Percentiles rank a stretch among this genome's conserved stretches.
Evolutionary conservation across 92 coral and sea anemone species (phyloP).

Genomic region (Anthopleura xanthogrammica): DNA sequence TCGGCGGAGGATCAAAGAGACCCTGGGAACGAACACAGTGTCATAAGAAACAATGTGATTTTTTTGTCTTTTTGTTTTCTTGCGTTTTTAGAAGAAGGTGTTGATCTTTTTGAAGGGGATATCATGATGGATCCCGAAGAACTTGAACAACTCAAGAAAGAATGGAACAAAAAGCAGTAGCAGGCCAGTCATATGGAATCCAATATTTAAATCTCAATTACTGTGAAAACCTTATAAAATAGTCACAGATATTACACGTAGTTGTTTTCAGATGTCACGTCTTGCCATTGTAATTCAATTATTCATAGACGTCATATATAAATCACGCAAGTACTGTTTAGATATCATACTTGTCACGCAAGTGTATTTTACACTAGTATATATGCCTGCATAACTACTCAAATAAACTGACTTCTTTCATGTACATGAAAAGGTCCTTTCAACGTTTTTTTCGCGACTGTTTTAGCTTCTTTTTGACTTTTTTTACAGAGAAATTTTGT

Average conservation of each 20-base stretch:
- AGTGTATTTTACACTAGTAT: background rate
- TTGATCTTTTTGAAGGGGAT: conserved; percentile 69
- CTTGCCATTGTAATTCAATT: background rate
- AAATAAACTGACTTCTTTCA: background rate
- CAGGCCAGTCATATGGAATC: background rate
- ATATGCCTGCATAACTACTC: background rate
- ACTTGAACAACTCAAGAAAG: conserved; percentile 50
- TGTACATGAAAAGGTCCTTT: no score
- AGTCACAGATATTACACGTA: background rate
- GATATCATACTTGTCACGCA: no score
- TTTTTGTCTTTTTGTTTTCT: background rate
- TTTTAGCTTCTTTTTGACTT: no score
- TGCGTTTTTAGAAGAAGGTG: conserved; percentile 46
- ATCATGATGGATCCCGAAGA: conserved; percentile 69
- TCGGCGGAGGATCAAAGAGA: no score
- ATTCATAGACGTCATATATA: background rate
- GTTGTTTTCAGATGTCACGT: background rate
- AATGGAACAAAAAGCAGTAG: conserved; percentile 15
- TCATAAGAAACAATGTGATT: no score
- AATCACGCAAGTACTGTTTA: background rate
- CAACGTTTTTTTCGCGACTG: no score
- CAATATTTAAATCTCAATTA: background rate
- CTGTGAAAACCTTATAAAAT: background rate
- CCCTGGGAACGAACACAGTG: no score
- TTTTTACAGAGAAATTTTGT: no score